These are phyloP conservation scores for Camponotus floridanus DNA, from an alignment of 1,140 invertebrate genomes.

Conservation along the genomic window DNA sequence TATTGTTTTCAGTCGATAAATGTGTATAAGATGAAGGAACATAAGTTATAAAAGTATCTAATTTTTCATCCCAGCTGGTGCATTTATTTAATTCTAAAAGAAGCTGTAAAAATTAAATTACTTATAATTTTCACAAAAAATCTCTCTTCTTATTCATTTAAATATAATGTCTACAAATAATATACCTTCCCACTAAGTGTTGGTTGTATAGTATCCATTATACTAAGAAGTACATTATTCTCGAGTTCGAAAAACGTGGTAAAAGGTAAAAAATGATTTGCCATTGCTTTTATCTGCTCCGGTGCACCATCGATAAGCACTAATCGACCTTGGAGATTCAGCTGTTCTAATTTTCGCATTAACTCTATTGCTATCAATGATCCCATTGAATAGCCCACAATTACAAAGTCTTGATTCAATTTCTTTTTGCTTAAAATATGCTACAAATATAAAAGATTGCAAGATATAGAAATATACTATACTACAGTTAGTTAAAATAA, in stretches of 20 bases:
- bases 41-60: conserved; percentile 66
- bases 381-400: conserved; percentile 69
- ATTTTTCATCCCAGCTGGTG: conserved; percentile 81
- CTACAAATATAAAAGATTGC: too few species aligned
- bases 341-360: conserved; percentile 78
- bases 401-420: too few species aligned
- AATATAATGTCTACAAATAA: too few species aligned
- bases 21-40: too few species aligned
- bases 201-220: conserved; percentile 73
- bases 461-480: too few species aligned
- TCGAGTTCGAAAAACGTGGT: conserved; percentile 72
- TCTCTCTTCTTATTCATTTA: too few species aligned
- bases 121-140: background rate
- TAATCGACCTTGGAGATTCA: conserved; percentile 73
- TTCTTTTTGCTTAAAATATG: too few species aligned
- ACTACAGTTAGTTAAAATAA: too few species aligned
- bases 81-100: conserved; percentile 63
- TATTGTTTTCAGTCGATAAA: too few species aligned
- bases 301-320: conserved; percentile 85
- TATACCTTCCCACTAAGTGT: conserved; percentile 40
- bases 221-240: conserved; percentile 75
- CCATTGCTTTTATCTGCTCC: conserved; percentile 78
- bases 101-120: background rate
- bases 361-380: conserved; percentile 84
- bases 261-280: conserved; percentile 65